Evolutionary conservation across 2,888 invertebrate genomes (phyloP), one percentile per base, ranked within the genome.

Genomic region (Rotaria macrura): DNA sequence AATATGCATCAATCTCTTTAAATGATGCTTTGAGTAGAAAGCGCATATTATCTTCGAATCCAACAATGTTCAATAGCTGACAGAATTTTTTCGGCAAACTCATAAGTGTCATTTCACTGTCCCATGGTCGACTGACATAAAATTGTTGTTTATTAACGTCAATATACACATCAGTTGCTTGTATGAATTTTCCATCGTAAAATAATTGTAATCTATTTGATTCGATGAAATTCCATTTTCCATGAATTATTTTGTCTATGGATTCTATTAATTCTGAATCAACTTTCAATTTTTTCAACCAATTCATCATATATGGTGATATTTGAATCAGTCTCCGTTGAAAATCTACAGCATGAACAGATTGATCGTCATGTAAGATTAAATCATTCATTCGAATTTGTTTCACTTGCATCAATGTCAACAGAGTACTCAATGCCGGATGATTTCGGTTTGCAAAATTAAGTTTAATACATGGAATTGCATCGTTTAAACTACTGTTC

Each of bases 311-410:
- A 43, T n/a, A 79, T 14, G 79, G 79, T 25, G 43, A 43, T 43
- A 79, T 79, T 43, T 79, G 25, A 43, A 79, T 79, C 17, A 79
- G n/a, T 79, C 43, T 79, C 14, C 40, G 4, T 79, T n/a, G 79
- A 79, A 79, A 79, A 10, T 43, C 2, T 43, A 43, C 79, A 25
- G 79, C 79, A 43, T 23, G 43, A 25, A n/a, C 40, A 43, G 79
- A 43, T 79, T 79, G 12, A 25, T 40, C 20, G 14, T 79, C 79
- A 43, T 12, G 43, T 25, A 79, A 43, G 9, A n/a, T 79, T n/a
- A 79, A 79, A 79, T 79, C 79, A n/a, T 79, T 79, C 79, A 79
- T 43, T 79, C 43, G 38, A 14, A 79, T n/a, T 23, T 79, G 79
- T 79, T 79, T 79, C 0, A 79, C n/a, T n/a, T 79, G 43, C 7